These are phyloP conservation scores for Myrmophylax atrothorax DNA, from an alignment of 2,113 vertebrate species.

Conservation along the genomic window DNA sequence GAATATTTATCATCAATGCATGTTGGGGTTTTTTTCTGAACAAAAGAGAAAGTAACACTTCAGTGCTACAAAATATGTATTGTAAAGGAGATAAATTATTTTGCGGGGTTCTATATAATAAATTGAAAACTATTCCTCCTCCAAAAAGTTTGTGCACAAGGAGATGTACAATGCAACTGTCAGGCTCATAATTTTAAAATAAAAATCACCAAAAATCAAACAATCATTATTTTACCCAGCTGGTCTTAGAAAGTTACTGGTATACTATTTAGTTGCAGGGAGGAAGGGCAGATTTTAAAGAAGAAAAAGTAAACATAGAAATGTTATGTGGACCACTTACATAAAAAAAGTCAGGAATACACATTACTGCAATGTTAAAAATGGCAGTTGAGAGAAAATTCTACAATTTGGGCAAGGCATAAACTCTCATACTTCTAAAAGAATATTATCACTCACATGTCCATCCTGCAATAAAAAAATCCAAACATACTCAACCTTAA, in stretches of 20 bases:
- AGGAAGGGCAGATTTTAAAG: background rate
- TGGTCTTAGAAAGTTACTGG: background rate
- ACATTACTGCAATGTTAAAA: background rate
- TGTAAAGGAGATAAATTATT: background rate
- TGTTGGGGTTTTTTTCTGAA: accelerated
- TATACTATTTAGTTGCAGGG: accelerated
- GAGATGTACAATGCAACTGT: background rate
- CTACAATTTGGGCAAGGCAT: background rate
- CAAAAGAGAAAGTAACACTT: background rate
- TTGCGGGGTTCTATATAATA: background rate
- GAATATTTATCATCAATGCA: background rate
- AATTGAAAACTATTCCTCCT: background rate
- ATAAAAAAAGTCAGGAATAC: background rate
- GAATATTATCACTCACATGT: background rate
- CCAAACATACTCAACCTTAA: background rate
- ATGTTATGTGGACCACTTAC: background rate
- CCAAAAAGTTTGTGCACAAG: background rate
- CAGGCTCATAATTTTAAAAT: background rate
- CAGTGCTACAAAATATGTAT: background rate
- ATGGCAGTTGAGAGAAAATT: background rate
- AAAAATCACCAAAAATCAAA: background rate
- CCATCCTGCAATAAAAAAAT: accelerated
- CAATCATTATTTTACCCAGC: background rate
- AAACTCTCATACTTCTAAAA: background rate
- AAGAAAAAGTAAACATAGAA: background rate